phyloP scores from a whole-genome alignment of 2,113 vertebrate genomes.

The Phylloscopus trochilus region DNA sequence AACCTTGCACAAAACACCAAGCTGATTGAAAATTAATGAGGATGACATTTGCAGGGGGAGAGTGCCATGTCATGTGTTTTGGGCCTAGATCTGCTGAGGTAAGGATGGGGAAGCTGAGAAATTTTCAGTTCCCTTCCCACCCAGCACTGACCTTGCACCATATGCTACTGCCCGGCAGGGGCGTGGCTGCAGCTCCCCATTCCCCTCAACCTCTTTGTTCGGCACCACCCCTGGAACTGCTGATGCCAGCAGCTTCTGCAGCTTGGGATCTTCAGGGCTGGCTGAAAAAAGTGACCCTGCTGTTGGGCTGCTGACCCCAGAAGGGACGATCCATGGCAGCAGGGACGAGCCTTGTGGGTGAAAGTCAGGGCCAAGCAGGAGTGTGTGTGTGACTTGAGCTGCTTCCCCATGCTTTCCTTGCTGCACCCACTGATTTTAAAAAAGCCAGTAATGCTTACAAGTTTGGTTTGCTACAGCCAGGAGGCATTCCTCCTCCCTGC shows the following conservation, averaged over 20 bases:
- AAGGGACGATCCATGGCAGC: not conserved
- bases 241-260: not conserved
- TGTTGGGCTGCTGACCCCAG: not conserved
- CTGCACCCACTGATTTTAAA: not conserved
- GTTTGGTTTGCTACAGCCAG: not conserved
- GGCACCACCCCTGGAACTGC: too few species aligned
- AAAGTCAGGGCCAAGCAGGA: not conserved
- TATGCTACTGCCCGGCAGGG: fast-evolving
- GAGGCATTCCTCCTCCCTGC: not conserved
- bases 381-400: not conserved
- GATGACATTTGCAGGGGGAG: not conserved
- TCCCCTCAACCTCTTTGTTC: not conserved
- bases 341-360: fast-evolving
- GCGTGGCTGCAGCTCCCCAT: not conserved
- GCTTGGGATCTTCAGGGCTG: not conserved
- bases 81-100: not conserved
- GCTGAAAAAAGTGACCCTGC: not conserved
- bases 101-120: not conserved
- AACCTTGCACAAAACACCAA: not conserved
- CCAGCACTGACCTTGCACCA: fast-evolving
- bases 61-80: not conserved
- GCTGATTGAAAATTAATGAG: not conserved
- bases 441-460: not conserved
- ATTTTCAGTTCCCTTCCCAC: not conserved
- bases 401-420: not conserved